Percentiles rank a stretch among this genome's conserved stretches.
Evolutionary conservation across 2,888 invertebrate genomes (phyloP).

Genomic region (Griposia aprilina): DNA sequence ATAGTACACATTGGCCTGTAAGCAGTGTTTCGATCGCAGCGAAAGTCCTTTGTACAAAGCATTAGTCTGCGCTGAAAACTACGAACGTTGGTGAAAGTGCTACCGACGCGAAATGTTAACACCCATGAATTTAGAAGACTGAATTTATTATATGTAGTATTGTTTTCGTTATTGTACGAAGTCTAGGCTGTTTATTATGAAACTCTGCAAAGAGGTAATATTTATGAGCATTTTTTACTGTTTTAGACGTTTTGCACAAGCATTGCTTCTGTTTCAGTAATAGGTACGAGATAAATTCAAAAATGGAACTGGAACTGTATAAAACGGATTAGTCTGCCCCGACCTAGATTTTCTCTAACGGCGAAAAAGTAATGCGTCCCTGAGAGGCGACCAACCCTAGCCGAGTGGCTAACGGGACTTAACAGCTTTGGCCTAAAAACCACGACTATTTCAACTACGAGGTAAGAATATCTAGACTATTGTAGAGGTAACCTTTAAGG

Average conservation of each 20-base stretch:
- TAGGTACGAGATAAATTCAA: too few species aligned
- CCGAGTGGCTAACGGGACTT: conserved; percentile 15
- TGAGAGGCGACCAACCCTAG: conserved; percentile 10
- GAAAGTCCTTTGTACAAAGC: conserved; percentile 71
- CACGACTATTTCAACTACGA: conserved; percentile 19
- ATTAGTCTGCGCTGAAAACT: conserved; percentile 77
- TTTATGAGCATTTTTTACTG: not conserved
- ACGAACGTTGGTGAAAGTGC: conserved; percentile 77
- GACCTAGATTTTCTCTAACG: conserved; percentile 41
- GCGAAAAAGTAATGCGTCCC: conserved; percentile 38
- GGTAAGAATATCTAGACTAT: not conserved
- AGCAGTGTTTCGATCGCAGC: conserved; percentile 74
- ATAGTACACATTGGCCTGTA: conserved; percentile 68
- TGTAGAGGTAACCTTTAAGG: not conserved
- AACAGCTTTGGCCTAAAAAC: conserved; percentile 40
- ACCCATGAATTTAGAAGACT: conserved; percentile 66
- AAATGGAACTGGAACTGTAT: not conserved
- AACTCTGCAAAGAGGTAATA: not conserved
- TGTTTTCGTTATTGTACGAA: conserved; percentile 49
- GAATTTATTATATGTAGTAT: conserved; percentile 51
- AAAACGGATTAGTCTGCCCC: conserved; percentile 15
- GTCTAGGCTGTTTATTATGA: conserved; percentile 12
- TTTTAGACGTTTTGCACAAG: not conserved
- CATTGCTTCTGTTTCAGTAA: too few species aligned
- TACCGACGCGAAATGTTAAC: conserved; percentile 74